Evolutionary conservation across 2,797 vertebrate genomes (phyloP).

Genomic region (Neosilurus mollespiculum): DNA sequence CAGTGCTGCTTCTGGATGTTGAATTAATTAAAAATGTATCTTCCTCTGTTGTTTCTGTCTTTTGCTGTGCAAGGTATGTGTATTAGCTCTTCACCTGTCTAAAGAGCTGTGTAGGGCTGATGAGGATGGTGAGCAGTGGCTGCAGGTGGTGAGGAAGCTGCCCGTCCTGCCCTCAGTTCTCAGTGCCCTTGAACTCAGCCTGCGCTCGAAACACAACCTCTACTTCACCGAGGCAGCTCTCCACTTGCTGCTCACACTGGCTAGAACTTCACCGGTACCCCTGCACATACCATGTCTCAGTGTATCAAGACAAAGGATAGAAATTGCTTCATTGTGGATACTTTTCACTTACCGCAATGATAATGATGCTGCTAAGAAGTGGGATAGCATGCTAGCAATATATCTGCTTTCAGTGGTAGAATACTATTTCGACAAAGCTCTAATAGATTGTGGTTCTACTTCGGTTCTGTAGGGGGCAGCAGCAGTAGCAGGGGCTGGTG

Average conservation of each 20-base stretch:
- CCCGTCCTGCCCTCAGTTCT: constrained; percentile 89
- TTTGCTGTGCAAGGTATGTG: constrained; percentile 81
- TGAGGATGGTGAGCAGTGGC: constrained; percentile 90
- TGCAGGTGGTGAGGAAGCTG: constrained; percentile 86
- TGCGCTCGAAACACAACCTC: constrained; percentile 90
- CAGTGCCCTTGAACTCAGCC: constrained; percentile 87
- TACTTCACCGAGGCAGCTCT: constrained; percentile 92
- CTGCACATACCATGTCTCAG: constrained; percentile 2
- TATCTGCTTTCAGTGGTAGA: neutral
- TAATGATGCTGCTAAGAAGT: neutral
- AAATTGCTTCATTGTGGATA: neutral
- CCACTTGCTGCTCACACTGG: constrained; percentile 91
- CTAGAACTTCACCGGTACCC: constrained; percentile 73
- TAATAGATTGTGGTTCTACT: neutral
- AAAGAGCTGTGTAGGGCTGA: constrained; percentile 94
- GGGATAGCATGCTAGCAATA: too few species aligned
- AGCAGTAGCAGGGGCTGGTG: constrained; percentile 88
- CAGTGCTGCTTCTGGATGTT: neutral
- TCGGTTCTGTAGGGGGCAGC: constrained; percentile 80
- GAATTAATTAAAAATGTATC: neutral
- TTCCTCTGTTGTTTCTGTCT: neutral
- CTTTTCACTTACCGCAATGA: neutral
- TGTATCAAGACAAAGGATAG: neutral
- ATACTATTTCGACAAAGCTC: neutral
- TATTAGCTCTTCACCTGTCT: constrained; percentile 89